Evolutionary conservation across 2,888 invertebrate species (phyloP).

Genomic region (Furcula furcula): DNA sequence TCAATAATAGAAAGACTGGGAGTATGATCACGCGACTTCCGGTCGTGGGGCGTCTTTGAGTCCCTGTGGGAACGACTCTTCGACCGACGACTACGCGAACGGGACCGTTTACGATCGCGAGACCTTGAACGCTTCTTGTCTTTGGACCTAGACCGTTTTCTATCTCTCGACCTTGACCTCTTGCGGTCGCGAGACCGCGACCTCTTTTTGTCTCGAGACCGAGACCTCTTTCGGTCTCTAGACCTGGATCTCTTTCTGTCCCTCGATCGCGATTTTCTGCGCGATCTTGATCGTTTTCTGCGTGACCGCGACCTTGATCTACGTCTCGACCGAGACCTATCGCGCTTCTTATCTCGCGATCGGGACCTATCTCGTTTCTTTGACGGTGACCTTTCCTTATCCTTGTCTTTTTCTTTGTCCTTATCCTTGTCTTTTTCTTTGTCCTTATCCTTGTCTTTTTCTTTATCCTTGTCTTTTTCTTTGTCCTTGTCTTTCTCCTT

Average conservation of each 20-base stretch:
- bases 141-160: conserved; percentile 71
- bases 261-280: conserved; percentile 58
- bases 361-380: conserved; percentile 71
- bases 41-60: conserved; percentile 65
- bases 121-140: conserved; percentile 70
- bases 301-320: conserved; percentile 81
- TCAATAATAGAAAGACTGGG: conserved; percentile 53
- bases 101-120: conserved; percentile 68
- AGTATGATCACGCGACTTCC: conserved; percentile 62
- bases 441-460: conserved; percentile 29
- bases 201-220: conserved; percentile 82
- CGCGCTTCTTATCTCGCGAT: conserved; percentile 70
- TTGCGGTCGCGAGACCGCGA: conserved; percentile 77
- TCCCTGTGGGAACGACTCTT: conserved; percentile 67
- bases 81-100: conserved; percentile 64
- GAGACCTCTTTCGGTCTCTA: conserved; percentile 80
- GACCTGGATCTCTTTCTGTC: conserved; percentile 72
- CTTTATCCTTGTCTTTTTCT: no score
- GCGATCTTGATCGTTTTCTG: conserved; percentile 74
- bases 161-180: conserved; percentile 69
- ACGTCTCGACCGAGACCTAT: conserved; percentile 82
- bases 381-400: conserved; percentile 49
- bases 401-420: conserved; percentile 34
- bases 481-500: conserved; percentile 36
- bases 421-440: no score